Evolutionary conservation across 1,140 invertebrate species (phyloP), one percentile per base, ranked within the genome.

Genomic region (Campodea augens): DNA sequence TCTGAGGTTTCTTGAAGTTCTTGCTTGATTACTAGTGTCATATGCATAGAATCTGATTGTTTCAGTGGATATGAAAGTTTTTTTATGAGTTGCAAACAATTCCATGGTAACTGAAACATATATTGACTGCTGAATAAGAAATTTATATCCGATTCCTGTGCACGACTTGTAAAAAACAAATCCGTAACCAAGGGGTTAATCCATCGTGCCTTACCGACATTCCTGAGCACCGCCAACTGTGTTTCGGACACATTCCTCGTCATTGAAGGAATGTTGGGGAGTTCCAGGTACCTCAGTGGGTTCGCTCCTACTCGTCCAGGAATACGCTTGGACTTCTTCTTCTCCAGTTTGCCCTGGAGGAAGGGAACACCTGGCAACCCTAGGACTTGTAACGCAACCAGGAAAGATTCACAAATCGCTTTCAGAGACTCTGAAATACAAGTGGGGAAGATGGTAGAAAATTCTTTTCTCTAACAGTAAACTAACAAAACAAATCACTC

Each of bases 341-440:
- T 73, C 50, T 86, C 81, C 45, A 87, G 60, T 47, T 72, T 72
- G 12, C 76, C 71, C 19, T 60, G 55, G 15, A 54, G 51, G 38
- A 62, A 48, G 18, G 60, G 54, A 37, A 63, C 58, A 29, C 57
- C 56, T 13, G 55, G n/a, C n/a, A n/a, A 45, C 10, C 49, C 51
- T 21, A 57, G 55, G 38, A 85, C 77, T 48, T 85, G 78, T 41
- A 84, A 62, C 1, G 85, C 82, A 13, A 90, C 81, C 44, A 75
- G 64, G 56, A 92, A 77, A 38, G 84, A 78, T 61, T 92, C 86
- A 47, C 79, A 80, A 51, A 92, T 87, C 0, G 85, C 81, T 54
- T 77, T 78, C 20, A 92, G 59, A 0, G 85, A 89, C 70, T 92
- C 88, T 88, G 61, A n/a, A n/a, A 12, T 52, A 51, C 38, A 42